Conservation (phyloP, 1,140 invertebrate species). For the Telenomus remus region DNA sequence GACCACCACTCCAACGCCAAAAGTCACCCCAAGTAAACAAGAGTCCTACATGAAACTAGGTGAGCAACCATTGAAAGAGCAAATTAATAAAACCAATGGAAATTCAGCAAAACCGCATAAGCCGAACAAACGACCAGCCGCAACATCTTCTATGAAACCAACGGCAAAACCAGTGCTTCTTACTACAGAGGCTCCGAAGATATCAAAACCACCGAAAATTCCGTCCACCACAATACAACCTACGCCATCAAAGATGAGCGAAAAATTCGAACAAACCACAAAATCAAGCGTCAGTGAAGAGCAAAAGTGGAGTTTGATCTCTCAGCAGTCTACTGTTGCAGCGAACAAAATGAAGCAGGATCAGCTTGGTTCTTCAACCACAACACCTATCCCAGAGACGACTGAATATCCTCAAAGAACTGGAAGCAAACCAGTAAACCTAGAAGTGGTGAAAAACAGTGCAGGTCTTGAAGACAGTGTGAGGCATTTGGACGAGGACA, state of each 20-base stretch:
- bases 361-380: slow-evolving; percentile 60
- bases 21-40: slow-evolving; percentile 46
- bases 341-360: slow-evolving; percentile 41
- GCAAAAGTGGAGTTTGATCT: slow-evolving; percentile 67
- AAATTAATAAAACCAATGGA: slow-evolving; percentile 19
- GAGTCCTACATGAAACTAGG: slow-evolving; percentile 61
- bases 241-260: slow-evolving; percentile 2
- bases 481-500: slow-evolving; percentile 81
- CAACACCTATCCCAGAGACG: slow-evolving; percentile 30
- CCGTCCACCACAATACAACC: slow-evolving; percentile 8
- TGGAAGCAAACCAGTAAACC: slow-evolving; percentile 50
- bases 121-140: slow-evolving; percentile 31
- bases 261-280: slow-evolving; percentile 28
- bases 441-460: slow-evolving; percentile 63
- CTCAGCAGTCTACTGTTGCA: slow-evolving; percentile 56
- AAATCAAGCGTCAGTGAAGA: slow-evolving; percentile 22
- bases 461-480: slow-evolving; percentile 84
- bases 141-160: slow-evolving; percentile 27
- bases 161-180: slow-evolving; percentile 18
- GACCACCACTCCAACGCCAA: slow-evolving; percentile 20
- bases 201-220: slow-evolving; percentile 22
- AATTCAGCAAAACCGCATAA: slow-evolving; percentile 20
- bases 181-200: slow-evolving; percentile 6
- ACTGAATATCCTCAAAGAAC: slow-evolving; percentile 43
- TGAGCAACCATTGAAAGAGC: slow-evolving; percentile 46